Evolutionary conservation across 2,797 vertebrate species (phyloP).

Genomic region (Spatula versicolor): DNA sequence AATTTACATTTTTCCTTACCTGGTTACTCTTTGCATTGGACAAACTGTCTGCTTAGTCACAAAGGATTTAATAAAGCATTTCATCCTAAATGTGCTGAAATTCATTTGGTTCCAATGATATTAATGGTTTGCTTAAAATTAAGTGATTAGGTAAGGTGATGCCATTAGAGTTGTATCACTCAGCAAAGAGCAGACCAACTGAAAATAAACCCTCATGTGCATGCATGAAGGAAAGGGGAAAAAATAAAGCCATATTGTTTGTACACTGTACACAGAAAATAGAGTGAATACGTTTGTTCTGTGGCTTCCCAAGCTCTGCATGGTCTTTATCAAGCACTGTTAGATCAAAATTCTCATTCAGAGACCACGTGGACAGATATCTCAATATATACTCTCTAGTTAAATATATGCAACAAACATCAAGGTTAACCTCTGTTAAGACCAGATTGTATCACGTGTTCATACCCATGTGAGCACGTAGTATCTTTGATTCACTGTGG

Average conservation of each 20-base stretch:
- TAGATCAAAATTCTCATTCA: background rate
- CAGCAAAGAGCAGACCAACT: background rate
- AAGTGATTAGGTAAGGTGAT: background rate
- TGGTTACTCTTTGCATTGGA: background rate
- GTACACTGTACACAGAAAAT: background rate
- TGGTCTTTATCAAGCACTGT: background rate
- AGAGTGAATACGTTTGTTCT: background rate
- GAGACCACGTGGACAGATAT: background rate
- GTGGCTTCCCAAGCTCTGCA: background rate
- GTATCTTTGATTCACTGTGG: background rate
- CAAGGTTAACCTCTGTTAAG: background rate
- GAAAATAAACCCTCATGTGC: background rate
- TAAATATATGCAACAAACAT: background rate
- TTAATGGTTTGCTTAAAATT: background rate
- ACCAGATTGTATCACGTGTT: background rate
- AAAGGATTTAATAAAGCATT: background rate
- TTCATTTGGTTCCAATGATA: background rate
- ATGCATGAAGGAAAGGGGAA: background rate
- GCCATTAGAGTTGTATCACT: background rate
- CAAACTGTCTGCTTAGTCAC: background rate
- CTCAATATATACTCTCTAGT: background rate
- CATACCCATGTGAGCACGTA: background rate
- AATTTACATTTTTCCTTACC: background rate
- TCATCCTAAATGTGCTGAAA: background rate
- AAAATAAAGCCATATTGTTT: background rate